Evolutionary conservation across 2,113 vertebrate species (phyloP), one percentile per base, ranked within the genome.

Genomic region (Stigmatopora argus): DNA sequence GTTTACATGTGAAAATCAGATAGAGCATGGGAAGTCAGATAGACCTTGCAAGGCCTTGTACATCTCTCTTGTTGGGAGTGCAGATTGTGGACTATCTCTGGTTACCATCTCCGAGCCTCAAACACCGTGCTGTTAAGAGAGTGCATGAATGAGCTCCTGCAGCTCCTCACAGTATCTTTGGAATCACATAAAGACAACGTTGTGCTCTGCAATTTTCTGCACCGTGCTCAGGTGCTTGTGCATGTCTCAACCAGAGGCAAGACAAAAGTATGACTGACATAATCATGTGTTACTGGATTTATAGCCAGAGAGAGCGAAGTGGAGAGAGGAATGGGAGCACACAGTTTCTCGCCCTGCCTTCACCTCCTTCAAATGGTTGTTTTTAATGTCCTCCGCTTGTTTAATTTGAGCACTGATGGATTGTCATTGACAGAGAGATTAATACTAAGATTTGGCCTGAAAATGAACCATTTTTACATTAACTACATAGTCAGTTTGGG

Each of bases 271-370:
- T 83, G 86, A 90, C 86, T 91, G 91, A 89, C 83, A 88, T 81
- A 89, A 88, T 89, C 87, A 90, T 89, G 88, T 89, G 86, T 86
- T 79, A 81, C 83, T 76, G 89, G 90, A 91, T 92, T 92, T 91
- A 92, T 89, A 85, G 87, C 80, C 78, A 64, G 67, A 73, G 79
- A 75, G 85, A 83, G 67, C 69, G 64, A 74, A 86, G 70, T 79
- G 73, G 71, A 72, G 78, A 82, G 78, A 73, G 75, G 80, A 83
- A 81, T 72, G 71, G 75, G 72, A 85, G 83, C 87, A 83, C 71
- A 61, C 74, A 70, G 78, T 83, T 82, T 73, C 75, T 70, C 19
- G 44, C 67, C 69, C 65, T 74, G 70, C 78, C 79, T 77, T 76
- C 76, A 70, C 62, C 75, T 48, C 63, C 72, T 78, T 78, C 68